These are phyloP conservation scores for Onthophagus sagittarius DNA, from an alignment of 2,888 invertebrate species.

Conservation along the genomic window DNA sequence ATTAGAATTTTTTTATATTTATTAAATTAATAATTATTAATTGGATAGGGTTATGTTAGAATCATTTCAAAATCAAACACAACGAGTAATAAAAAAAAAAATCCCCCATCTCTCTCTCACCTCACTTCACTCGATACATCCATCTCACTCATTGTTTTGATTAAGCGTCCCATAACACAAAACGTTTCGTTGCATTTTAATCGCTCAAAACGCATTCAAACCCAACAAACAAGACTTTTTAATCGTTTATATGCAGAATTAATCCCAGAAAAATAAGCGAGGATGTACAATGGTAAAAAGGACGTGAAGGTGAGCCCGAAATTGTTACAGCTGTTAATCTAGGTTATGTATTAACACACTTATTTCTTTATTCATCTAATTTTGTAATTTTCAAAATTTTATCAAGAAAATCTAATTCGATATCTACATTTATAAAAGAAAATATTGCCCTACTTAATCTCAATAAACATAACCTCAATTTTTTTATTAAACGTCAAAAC, in stretches of 20 bases:
- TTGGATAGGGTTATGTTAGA: no score
- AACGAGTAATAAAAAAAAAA: no score
- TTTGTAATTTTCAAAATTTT: no score
- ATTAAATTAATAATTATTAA: no score
- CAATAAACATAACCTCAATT: not conserved
- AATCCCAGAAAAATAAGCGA: not conserved
- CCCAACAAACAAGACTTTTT: not conserved
- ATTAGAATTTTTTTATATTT: no score
- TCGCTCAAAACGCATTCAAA: not conserved
- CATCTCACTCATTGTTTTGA: conserved; percentile 1
- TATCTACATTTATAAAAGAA: no score
- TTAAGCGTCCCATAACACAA: not conserved
- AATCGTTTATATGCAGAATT: not conserved
- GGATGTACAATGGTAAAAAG: not conserved
- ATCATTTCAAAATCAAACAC: no score
- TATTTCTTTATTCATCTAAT: not conserved
- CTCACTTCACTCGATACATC: not conserved
- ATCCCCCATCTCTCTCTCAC: no score
- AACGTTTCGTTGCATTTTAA: not conserved
- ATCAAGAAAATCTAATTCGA: no score
- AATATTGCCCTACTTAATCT: no score
- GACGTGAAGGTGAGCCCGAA: not conserved
- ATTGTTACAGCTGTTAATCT: not conserved
- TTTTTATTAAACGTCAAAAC: not conserved
- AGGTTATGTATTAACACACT: not conserved